These are phyloP conservation scores for Brachionus paranguensis DNA, from an alignment of 1,140 invertebrate species.

Conservation along the genomic window DNA sequence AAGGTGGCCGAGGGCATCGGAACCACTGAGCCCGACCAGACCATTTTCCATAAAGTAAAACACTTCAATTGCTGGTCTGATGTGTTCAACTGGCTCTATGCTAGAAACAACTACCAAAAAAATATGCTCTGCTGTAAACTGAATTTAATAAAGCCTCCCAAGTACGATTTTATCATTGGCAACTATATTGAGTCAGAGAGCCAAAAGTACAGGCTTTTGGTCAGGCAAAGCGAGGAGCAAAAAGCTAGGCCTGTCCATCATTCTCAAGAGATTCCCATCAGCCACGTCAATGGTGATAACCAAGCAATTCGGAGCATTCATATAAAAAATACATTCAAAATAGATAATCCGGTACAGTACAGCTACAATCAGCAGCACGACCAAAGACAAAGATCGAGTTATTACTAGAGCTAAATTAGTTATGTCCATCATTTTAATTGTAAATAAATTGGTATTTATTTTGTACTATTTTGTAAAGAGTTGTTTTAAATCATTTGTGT, in stretches of 20 bases:
- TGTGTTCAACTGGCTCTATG: not conserved
- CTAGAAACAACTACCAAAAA: not conserved
- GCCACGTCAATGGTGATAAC: not conserved
- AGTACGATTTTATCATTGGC: not conserved
- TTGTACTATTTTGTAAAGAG: not conserved
- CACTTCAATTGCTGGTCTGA: not conserved
- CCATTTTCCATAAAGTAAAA: not conserved
- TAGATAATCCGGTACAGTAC: not conserved
- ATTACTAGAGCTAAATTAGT: not conserved
- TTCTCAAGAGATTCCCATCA: not conserved
- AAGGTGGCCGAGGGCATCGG: constrained; percentile 6
- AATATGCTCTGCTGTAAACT: constrained; percentile 10
- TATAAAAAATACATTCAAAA: not conserved
- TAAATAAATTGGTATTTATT: not conserved
- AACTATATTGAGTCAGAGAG: constrained; percentile 4
- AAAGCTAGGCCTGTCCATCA: not conserved
- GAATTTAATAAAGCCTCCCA: not conserved
- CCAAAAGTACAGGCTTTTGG: not conserved
- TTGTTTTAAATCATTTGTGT: not conserved
- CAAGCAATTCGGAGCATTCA: not conserved
- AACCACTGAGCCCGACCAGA: not conserved
- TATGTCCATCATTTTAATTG: not conserved
- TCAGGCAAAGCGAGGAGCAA: not conserved
- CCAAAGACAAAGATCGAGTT: not conserved
- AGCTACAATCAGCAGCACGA: not conserved